Percentiles rank a stretch among this genome's conserved stretches.
Conservation (phyloP, 2,797 vertebrate species). For the Prunella strophiata region DNA sequence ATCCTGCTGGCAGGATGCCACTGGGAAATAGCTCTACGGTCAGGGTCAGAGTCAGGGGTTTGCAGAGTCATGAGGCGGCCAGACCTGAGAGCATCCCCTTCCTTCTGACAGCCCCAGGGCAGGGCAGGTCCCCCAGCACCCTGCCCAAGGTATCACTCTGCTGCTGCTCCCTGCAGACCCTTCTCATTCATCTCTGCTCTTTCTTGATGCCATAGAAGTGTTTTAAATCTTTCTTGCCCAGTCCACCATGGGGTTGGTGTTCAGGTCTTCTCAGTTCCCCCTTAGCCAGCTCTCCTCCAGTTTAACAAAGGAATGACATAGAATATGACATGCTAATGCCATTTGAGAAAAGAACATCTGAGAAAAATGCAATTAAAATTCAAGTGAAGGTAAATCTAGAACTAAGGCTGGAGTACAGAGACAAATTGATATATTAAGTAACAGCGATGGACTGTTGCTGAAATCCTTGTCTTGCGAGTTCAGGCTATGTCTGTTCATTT, state of each 20-base stretch:
- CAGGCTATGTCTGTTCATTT: neutral
- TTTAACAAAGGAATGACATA: neutral
- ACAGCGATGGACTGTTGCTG: neutral
- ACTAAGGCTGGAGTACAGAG: neutral
- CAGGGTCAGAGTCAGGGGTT: neutral
- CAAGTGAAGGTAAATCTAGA: neutral
- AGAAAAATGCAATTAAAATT: neutral
- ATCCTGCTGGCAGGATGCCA: neutral
- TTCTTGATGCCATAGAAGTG: neutral
- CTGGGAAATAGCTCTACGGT: neutral
- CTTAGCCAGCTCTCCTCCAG: neutral
- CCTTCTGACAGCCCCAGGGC: neutral
- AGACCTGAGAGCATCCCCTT: neutral
- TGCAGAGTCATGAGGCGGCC: neutral
- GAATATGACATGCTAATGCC: neutral
- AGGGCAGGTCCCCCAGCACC: neutral
- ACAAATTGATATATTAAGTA: neutral
- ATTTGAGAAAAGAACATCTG: neutral
- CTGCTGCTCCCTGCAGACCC: neutral
- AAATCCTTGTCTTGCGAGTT: neutral
- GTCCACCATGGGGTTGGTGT: neutral
- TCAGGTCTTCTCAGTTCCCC: neutral
- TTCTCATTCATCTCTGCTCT: neutral
- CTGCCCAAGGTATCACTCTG: neutral
- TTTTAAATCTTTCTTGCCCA: neutral